phyloP scores from a whole-genome alignment of 2,888 invertebrate species.

The Apamea crenata region DNA sequence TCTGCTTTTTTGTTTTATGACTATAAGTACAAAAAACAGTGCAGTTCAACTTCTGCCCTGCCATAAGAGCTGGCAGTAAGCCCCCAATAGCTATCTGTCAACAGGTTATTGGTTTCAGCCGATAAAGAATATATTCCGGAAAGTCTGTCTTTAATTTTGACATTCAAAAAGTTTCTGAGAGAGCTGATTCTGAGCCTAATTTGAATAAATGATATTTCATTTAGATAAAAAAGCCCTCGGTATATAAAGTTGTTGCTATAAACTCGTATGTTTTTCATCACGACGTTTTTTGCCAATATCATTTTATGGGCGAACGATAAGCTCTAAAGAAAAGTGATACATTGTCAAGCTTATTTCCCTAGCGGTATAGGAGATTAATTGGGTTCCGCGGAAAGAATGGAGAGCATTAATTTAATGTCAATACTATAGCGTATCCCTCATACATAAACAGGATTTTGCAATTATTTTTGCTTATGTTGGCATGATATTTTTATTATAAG shows the following conservation, averaged over 20 bases:
- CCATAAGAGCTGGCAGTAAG: too few relatives aligned
- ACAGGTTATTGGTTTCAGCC: too few relatives aligned
- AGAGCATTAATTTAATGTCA: constrained; percentile 50
- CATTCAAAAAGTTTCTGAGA: not conserved
- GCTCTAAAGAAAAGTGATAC: constrained; percentile 58
- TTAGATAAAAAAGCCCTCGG: not conserved
- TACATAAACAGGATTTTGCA: constrained; percentile 27
- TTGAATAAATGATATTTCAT: not conserved
- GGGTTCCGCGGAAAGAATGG: constrained; percentile 49
- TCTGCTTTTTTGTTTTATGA: too few relatives aligned
- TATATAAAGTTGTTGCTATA: not conserved
- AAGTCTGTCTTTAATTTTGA: not conserved
- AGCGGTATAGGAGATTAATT: constrained; percentile 49
- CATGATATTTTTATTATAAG: not conserved
- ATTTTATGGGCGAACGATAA: constrained; percentile 47
- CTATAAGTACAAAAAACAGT: too few relatives aligned
- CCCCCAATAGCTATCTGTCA: too few relatives aligned
- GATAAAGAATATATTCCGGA: not conserved
- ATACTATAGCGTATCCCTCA: constrained; percentile 28
- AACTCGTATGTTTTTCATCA: constrained; percentile 12
- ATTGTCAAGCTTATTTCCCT: constrained; percentile 64
- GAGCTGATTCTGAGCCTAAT: not conserved
- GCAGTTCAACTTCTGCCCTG: too few relatives aligned
- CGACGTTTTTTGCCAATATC: constrained; percentile 50
- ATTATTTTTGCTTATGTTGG: not conserved